These are phyloP conservation scores for Pomatorhinus ruficollis DNA, from an alignment of 2,113 vertebrate species.

Conservation along the genomic window DNA sequence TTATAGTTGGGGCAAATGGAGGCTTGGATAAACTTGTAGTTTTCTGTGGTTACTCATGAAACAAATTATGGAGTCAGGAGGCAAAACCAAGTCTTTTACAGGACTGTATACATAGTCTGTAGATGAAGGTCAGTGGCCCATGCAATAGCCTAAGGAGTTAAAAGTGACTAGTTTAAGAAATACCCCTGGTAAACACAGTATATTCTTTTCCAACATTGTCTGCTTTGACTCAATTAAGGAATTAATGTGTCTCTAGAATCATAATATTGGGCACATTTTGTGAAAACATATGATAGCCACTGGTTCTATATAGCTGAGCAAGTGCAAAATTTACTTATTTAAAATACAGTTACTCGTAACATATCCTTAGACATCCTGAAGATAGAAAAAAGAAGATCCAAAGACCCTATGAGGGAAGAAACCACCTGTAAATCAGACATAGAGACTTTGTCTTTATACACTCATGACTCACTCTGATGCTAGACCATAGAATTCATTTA, in stretches of 20 bases:
- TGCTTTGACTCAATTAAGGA: slow-evolving; percentile 5
- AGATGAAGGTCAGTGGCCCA: background rate
- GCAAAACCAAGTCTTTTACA: background rate
- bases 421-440: background rate
- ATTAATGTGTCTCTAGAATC: background rate
- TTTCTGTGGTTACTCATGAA: background rate
- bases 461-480: background rate
- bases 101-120: background rate
- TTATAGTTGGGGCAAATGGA: background rate
- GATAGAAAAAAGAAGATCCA: background rate
- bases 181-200: background rate
- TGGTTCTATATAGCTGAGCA: background rate
- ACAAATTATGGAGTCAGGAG: background rate
- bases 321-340: background rate
- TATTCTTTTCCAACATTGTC: background rate
- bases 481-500: background rate
- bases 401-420: background rate
- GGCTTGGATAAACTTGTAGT: background rate
- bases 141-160: background rate
- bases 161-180: background rate
- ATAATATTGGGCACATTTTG: background rate
- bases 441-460: background rate
- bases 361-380: background rate
- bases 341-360: background rate
- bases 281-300: background rate